Evolutionary conservation across 1,140 invertebrate genomes (phyloP).

Genomic region (Lordiphosa mommai): DNA sequence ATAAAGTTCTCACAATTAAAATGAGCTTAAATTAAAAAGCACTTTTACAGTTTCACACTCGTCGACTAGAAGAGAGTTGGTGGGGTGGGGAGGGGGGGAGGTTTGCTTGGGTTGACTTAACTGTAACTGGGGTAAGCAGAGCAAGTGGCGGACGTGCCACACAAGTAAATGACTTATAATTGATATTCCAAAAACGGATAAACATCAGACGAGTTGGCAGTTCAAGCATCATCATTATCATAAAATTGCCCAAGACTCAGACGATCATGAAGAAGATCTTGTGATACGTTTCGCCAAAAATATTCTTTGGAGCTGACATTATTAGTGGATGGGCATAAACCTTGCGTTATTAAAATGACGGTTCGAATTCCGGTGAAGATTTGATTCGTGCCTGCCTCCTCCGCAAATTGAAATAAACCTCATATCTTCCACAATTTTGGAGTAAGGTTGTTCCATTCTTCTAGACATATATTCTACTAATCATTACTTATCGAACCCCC

Average conservation of each 20-base stretch:
- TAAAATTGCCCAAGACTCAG: conserved; percentile 48
- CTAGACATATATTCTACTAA: too few relatives aligned
- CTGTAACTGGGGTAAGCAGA: conserved; percentile 53
- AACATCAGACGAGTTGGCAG: conserved; percentile 35
- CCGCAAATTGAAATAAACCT: too few relatives aligned
- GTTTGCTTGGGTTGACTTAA: conserved; percentile 14
- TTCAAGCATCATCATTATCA: conserved; percentile 67
- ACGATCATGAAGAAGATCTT: conserved; percentile 1
- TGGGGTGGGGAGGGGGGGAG: background rate
- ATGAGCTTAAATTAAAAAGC: conserved; percentile 77
- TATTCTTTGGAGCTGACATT: conserved; percentile 13
- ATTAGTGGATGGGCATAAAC: too few relatives aligned
- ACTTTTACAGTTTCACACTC: conserved; percentile 75
- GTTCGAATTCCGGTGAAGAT: too few relatives aligned
- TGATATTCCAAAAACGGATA: conserved; percentile 78
- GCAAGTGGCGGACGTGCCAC: conserved; percentile 50
- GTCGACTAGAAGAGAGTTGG: conserved; percentile 2
- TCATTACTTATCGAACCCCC: too few relatives aligned
- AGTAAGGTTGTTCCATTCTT: too few relatives aligned
- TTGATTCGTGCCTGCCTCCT: too few relatives aligned
- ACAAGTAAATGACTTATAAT: conserved; percentile 76
- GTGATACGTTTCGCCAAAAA: too few relatives aligned
- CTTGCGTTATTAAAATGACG: too few relatives aligned
- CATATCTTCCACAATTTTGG: too few relatives aligned
- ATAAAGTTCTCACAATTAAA: conserved; percentile 78